Conservation (phyloP, 2,888 invertebrate species). For the Anagyrus pseudococci region DNA sequence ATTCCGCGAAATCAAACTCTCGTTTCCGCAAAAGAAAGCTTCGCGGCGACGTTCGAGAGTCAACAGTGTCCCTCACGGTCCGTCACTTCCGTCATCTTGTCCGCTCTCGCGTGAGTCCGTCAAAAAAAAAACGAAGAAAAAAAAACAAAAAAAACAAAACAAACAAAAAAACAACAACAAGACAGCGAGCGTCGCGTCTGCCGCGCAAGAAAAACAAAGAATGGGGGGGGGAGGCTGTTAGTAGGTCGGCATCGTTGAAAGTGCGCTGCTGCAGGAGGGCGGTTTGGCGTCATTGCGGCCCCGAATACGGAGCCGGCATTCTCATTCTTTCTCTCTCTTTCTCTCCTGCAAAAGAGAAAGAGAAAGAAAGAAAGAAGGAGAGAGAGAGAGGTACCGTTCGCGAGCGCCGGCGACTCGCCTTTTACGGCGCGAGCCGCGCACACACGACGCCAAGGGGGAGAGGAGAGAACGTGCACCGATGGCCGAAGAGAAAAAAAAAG, state of each 20-base stretch:
- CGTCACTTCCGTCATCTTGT: background rate
- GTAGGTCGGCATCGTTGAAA: background rate
- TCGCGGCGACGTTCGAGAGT: background rate
- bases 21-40: background rate
- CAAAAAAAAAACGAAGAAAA: background rate
- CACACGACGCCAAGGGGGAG: background rate
- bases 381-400: too few relatives aligned
- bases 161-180: background rate
- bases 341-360: too few relatives aligned
- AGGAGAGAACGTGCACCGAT: background rate
- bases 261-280: background rate
- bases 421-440: background rate
- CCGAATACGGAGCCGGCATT: background rate
- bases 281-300: background rate
- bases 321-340: background rate
- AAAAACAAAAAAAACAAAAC: background rate
- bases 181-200: background rate
- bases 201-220: too few relatives aligned
- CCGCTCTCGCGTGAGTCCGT: too few relatives aligned
- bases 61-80: background rate
- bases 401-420: background rate
- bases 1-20: background rate
- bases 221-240: too few relatives aligned
- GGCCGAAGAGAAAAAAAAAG: background rate
- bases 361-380: too few relatives aligned